phyloP scores from a whole-genome alignment of 2,888 invertebrate species.

The Ennomos quercinarius region DNA sequence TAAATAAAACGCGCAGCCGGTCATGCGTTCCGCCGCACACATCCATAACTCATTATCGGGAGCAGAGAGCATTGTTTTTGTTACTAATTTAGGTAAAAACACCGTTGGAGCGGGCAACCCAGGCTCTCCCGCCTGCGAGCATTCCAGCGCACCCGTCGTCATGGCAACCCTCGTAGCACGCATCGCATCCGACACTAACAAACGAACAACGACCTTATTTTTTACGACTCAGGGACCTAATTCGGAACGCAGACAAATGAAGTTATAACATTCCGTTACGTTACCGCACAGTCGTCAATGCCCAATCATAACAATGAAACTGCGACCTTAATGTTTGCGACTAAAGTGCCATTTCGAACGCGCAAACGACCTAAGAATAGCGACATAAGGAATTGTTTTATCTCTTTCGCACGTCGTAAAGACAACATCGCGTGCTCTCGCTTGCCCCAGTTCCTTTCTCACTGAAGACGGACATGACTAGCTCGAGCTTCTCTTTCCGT shows the following conservation, averaged over 20 bases:
- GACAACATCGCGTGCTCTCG: slow-evolving; percentile 71
- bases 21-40: slow-evolving; percentile 29
- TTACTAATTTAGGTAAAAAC: slow-evolving; percentile 75
- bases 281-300: slow-evolving; percentile 75
- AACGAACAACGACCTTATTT: slow-evolving; percentile 75
- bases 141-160: slow-evolving; percentile 83
- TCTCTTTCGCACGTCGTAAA: slow-evolving; percentile 83
- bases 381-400: slow-evolving; percentile 84
- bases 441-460: slow-evolving; percentile 72
- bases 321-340: slow-evolving; percentile 77
- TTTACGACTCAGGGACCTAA: slow-evolving; percentile 61
- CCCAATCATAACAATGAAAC: slow-evolving; percentile 78
- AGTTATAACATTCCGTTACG: slow-evolving; percentile 82
- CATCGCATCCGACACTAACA: slow-evolving; percentile 56
- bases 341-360: slow-evolving; percentile 79
- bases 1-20: slow-evolving; percentile 25
- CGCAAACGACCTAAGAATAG: slow-evolving; percentile 81
- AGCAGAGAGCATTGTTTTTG: slow-evolving; percentile 54
- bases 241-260: slow-evolving; percentile 68
- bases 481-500: slow-evolving; percentile 78
- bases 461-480: slow-evolving; percentile 78
- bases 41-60: slow-evolving; percentile 55
- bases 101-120: slow-evolving; percentile 67
- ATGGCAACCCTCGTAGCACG: slow-evolving; percentile 80
- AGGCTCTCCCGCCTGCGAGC: slow-evolving; percentile 58